A percentile compares a stretch with the other conserved stretches of the same genome.
These are phyloP conservation scores for Cephalopterus ornatus DNA, from an alignment of 2,113 vertebrate species.

Conservation along the genomic window DNA sequence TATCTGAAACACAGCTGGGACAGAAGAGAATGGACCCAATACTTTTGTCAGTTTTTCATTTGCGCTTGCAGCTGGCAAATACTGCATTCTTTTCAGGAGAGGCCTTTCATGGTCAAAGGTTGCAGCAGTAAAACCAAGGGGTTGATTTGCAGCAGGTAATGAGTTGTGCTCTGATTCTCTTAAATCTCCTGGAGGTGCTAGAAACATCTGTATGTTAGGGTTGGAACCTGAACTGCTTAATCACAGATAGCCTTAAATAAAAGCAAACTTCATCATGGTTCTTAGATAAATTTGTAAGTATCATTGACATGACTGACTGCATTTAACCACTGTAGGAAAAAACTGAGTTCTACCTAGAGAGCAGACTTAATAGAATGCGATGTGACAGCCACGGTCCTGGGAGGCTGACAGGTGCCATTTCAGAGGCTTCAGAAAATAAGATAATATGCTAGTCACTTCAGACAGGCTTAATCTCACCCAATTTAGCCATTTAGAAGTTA, in stretches of 20 bases:
- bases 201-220: not conserved
- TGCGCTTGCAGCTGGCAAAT: not conserved
- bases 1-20: not conserved
- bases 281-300: not conserved
- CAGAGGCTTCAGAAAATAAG: not conserved
- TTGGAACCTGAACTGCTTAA: not conserved
- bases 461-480: not conserved
- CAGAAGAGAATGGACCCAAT: not conserved
- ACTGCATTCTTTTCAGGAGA: not conserved
- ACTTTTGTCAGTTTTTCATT: not conserved
- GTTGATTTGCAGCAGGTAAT: not conserved
- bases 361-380: not conserved
- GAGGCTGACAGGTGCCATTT: not conserved
- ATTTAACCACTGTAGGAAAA: not conserved
- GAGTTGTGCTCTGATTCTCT: not conserved
- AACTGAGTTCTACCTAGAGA: not conserved
- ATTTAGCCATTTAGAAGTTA: not conserved
- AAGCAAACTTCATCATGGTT: not conserved
- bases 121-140: not conserved
- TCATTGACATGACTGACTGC: not conserved
- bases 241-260: not conserved
- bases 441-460: not conserved
- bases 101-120: not conserved
- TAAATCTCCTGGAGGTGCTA: not conserved
- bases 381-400: not conserved